phyloP scores from a whole-genome alignment of 2,797 vertebrate genomes.

The Poeciliopsis gracilis region DNA sequence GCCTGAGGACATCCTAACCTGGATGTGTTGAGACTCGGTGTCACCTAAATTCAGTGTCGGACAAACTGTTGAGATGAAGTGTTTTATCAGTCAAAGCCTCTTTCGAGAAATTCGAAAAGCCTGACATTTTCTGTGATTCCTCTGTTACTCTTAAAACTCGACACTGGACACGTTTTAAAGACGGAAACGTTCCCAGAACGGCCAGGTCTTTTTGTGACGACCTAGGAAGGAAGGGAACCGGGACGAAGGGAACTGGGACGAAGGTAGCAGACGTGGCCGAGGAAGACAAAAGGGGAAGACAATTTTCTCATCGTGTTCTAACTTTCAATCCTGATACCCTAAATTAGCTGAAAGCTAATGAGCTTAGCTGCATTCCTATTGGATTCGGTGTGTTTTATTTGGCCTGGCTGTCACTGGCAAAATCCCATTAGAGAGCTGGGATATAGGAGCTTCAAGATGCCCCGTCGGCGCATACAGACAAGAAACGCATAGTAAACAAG shows the following conservation, averaged over 20 bases:
- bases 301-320: constrained; percentile 60
- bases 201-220: neutral
- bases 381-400: constrained; percentile 60
- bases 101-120: neutral
- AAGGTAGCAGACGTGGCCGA: neutral
- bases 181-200: neutral
- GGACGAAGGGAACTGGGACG: neutral
- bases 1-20: neutral
- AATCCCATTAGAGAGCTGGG: constrained; percentile 76
- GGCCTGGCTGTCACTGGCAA: constrained; percentile 49
- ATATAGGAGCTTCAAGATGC: constrained; percentile 24
- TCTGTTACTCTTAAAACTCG: neutral
- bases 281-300: constrained; percentile 60
- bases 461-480: neutral
- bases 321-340: constrained; percentile 64
- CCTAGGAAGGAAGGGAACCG: neutral
- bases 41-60: neutral
- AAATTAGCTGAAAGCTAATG: constrained; percentile 74
- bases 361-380: constrained; percentile 68
- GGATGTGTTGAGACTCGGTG: neutral
- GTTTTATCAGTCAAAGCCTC: neutral
- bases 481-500: neutral
- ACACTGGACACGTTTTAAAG: neutral
- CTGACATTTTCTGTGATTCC: neutral
- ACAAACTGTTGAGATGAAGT: neutral